phyloP scores from a whole-genome alignment of 37 sponge, comb jelly and placozoan species.

The Ephydatia muelleri region DNA sequence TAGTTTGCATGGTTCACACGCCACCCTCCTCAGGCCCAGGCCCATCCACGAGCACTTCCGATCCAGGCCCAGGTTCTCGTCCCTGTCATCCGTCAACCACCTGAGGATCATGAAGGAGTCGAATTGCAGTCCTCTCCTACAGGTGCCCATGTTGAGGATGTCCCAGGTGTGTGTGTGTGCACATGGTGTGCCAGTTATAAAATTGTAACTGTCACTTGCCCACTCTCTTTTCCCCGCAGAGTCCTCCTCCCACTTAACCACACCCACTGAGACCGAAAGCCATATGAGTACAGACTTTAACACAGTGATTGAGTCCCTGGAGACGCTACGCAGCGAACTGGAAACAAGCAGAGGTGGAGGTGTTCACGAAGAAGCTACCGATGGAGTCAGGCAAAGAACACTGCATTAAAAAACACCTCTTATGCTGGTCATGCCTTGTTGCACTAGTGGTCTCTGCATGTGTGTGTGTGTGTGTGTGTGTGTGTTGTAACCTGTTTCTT shows the following conservation, averaged over 20 bases:
- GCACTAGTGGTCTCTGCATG: background rate
- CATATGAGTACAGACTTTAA: background rate
- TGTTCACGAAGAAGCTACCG: background rate
- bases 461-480: background rate
- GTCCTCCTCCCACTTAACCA: background rate
- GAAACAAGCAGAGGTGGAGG: background rate
- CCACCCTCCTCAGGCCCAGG: background rate
- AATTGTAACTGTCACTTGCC: too few relatives aligned
- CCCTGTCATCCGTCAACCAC: background rate
- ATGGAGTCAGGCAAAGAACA: background rate
- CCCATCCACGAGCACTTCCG: background rate
- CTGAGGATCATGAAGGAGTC: background rate
- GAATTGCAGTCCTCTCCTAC: background rate
- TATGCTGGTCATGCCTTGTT: too few relatives aligned
- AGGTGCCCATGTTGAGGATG: background rate
- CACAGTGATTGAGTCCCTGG: background rate
- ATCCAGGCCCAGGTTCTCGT: background rate
- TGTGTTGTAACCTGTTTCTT: background rate
- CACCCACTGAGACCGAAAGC: background rate
- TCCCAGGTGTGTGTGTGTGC: background rate
- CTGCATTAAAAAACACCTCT: background rate
- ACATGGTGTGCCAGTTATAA: too few relatives aligned
- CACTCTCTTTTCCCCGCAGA: background rate
- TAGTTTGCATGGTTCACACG: too few relatives aligned
- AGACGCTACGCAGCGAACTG: background rate